These are phyloP conservation scores for Luehdorfia chinensis DNA, from an alignment of 1,140 invertebrate species.

Conservation along the genomic window DNA sequence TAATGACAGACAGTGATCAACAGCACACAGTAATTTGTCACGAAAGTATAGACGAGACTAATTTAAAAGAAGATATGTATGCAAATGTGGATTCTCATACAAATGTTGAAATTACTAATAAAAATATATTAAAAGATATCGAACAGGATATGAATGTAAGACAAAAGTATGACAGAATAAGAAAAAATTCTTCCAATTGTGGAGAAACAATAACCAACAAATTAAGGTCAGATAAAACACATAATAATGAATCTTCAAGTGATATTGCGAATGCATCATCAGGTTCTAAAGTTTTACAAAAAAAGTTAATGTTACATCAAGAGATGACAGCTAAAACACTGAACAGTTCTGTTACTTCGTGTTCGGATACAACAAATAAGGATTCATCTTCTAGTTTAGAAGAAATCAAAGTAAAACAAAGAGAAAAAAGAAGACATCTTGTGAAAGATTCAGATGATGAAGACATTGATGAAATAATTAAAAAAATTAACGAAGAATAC, in stretches of 20 bases:
- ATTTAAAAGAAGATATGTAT: constrained; percentile 15
- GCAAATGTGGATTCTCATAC: constrained; percentile 31
- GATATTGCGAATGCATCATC: constrained; percentile 3
- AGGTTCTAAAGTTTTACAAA: constrained; percentile 12
- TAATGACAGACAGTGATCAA: constrained; percentile 2
- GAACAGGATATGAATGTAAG: constrained; percentile 1
- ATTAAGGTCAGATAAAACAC: not conserved
- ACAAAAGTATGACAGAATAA: not conserved
- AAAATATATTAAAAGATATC: constrained; percentile 22
- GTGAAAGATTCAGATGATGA: constrained; percentile 23
- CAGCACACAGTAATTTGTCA: constrained; percentile 2
- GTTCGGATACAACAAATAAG: constrained; percentile 27
- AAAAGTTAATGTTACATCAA: constrained; percentile 22
- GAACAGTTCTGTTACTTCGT: not conserved
- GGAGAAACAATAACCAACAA: not conserved
- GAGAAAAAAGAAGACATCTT: constrained; percentile 3
- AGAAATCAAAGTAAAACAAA: constrained; percentile 1
- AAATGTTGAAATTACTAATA: constrained; percentile 32
- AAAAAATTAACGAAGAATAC: constrained; percentile 20
- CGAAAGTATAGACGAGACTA: no score
- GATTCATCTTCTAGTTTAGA: constrained; percentile 22
- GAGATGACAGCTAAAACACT: constrained; percentile 13
- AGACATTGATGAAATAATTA: constrained; percentile 26
- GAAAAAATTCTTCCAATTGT: not conserved
- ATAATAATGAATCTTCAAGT: constrained; percentile 3